phyloP scores from a whole-genome alignment of 2,888 invertebrate species.

The Pycnomerus fuliginosus region DNA sequence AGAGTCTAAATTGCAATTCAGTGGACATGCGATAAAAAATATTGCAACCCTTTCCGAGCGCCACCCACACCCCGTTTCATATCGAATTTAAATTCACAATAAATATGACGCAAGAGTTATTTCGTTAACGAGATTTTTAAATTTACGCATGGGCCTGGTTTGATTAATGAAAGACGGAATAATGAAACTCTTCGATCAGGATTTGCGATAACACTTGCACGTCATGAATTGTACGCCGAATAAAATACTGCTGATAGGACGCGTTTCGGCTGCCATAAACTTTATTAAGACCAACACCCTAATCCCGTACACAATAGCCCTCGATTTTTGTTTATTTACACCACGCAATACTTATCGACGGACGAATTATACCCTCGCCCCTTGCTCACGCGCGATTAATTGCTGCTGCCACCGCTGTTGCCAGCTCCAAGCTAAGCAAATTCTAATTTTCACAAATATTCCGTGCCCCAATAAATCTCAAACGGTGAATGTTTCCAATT shows the following conservation, averaged over 20 bases:
- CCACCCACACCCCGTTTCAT: conserved; percentile 39
- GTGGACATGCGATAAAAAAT: conserved; percentile 20
- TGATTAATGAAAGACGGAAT: conserved; percentile 52
- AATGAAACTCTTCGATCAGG: conserved; percentile 51
- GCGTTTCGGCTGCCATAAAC: conserved; percentile 7
- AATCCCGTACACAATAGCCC: conserved; percentile 3
- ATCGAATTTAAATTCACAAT: conserved; percentile 48
- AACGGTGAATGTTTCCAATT: too few species aligned
- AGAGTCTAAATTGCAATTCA: conserved; percentile 19
- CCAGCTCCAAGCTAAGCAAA: too few species aligned
- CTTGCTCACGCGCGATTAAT: too few species aligned
- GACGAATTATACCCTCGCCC: too few species aligned
- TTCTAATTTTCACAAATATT: too few species aligned
- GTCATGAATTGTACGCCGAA: conserved; percentile 35
- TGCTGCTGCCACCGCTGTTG: too few species aligned
- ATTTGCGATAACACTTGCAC: conserved; percentile 46
- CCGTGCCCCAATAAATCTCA: too few species aligned
- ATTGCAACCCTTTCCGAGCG: conserved; percentile 6
- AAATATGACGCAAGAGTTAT: conserved; percentile 49
- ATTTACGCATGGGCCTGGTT: conserved; percentile 47
- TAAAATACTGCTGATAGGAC: conserved; percentile 24
- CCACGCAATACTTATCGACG: too few species aligned
- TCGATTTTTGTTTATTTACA: too few species aligned
- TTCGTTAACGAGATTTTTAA: conserved; percentile 52
- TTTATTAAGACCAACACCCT: conserved; percentile 14